phyloP scores from a whole-genome alignment of 1,140 invertebrate genomes.

The Drosophila equinoxialis region DNA sequence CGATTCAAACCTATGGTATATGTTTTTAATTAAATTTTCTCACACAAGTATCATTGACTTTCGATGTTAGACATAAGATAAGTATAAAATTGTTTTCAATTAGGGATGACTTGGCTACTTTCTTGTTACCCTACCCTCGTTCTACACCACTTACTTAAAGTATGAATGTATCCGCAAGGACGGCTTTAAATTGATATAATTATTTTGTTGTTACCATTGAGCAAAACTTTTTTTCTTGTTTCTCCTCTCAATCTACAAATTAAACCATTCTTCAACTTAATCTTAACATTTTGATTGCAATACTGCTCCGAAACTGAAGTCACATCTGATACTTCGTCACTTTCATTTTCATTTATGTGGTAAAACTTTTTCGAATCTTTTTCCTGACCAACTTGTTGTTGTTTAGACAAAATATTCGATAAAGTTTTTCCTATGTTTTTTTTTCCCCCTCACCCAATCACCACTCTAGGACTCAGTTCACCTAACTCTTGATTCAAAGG shows the following conservation, averaged over 20 bases:
- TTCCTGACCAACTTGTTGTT: slow-evolving; percentile 31
- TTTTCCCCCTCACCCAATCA: slow-evolving; percentile 16
- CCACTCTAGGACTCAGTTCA: neutral
- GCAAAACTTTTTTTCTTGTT: neutral
- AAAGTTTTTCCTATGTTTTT: slow-evolving; percentile 60
- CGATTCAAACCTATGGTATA: neutral
- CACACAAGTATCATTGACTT: neutral
- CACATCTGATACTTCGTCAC: slow-evolving; percentile 40
- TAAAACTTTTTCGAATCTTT: slow-evolving; percentile 67
- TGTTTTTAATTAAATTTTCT: slow-evolving; percentile 15
- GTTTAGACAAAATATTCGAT: slow-evolving; percentile 41
- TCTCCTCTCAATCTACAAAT: neutral
- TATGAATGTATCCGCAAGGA: neutral
- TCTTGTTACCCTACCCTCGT: neutral
- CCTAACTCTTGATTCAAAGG: slow-evolving; percentile 37
- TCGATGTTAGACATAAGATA: slow-evolving; percentile 5
- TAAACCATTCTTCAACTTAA: slow-evolving; percentile 5
- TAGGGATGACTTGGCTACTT: neutral
- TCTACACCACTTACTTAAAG: no score
- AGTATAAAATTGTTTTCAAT: neutral
- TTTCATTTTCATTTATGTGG: slow-evolving; percentile 64
- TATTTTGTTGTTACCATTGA: neutral
- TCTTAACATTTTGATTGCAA: neutral
- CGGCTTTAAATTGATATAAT: neutral
- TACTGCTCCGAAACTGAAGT: no score